Base-by-base conservation (phyloP, 2,888 invertebrate genomes). In the Platycheirus albimanus region DNA sequence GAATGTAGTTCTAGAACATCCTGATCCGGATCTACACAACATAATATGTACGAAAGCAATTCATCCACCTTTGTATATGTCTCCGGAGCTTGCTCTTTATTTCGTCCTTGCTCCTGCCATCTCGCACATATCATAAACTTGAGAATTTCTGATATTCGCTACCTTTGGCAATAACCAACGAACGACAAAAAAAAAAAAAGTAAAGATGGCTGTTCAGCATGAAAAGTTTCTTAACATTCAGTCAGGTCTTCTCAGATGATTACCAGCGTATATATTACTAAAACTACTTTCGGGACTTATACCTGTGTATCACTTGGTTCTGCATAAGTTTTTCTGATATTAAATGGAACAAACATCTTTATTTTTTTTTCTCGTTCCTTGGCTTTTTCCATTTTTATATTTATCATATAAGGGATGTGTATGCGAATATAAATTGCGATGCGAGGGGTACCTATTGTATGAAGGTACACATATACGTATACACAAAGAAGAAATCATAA, bases 291-390 rank as follows among this genome's bases (percentile, higher is more conserved):
- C 28, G 52, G 30, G 49, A 54, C 67, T 72, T 72, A 64, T 83
- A 61, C 56, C 52, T 61, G 43, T 71, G 64, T 61, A 72, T 71
- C 76, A 76, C 61, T 66, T 63, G 71, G 41, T 72, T 66, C 67
- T 83, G 83, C 83, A 83, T 83, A 83, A 83, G 83, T 83, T 83
- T 83, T 78, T 69, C 69, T 72, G 36, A 45, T 83, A 83, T 83
- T 83, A 83, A 78, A 83, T 83, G 83, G 51, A 83, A 54, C 83
- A 78, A 78, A 72, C 63, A 58, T 77, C 70, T 71, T 66, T 47
- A 30, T 20, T 17, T 61, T 52, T 54, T 47, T 24, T 30, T 30
- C 47, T 30, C 28, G 41, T n/a, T n/a, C n/a, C 41, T 33, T 20
- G 19, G 13, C 15, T 47, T 51, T 43, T 41, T 61, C 15, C 47